phyloP scores from a whole-genome alignment of 2,888 invertebrate species.

The Pelosia muscerda region DNA sequence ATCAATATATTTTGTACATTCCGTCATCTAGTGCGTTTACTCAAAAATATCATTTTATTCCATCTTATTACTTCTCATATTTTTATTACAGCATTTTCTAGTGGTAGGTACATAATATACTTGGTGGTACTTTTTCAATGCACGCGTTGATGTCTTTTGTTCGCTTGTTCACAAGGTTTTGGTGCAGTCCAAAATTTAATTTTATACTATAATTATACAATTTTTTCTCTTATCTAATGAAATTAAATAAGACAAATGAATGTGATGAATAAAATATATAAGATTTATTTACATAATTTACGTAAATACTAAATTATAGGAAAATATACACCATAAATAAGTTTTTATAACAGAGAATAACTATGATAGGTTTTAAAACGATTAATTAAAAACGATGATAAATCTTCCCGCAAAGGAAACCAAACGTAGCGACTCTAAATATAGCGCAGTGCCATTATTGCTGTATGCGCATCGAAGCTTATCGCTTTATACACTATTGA shows the following conservation, averaged over 20 bases:
- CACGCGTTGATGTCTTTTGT: conserved; percentile 53
- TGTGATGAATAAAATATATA: too few species aligned
- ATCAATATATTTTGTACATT: too few species aligned
- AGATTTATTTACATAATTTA: neutral
- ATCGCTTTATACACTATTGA: conserved; percentile 77
- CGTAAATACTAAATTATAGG: too few species aligned
- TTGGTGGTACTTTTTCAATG: neutral
- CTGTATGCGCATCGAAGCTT: conserved; percentile 77
- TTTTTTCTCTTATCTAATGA: too few species aligned
- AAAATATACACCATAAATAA: too few species aligned
- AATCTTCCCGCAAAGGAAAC: conserved; percentile 58
- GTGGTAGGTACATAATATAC: neutral
- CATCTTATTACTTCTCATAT: neutral
- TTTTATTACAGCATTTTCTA: neutral
- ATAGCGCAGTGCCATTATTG: conserved; percentile 71
- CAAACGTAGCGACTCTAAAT: conserved; percentile 77
- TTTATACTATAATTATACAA: too few species aligned
- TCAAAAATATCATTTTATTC: neutral
- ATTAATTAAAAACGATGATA: conserved; percentile 56
- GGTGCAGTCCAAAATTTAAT: neutral
- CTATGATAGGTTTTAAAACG: conserved; percentile 43
- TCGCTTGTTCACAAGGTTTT: neutral
- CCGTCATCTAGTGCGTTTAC: too few species aligned
- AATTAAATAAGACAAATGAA: too few species aligned
- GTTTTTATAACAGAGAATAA: neutral